Percentiles rank a stretch among this genome's conserved stretches.
phyloP scores from a whole-genome alignment of 2,113 vertebrate genomes.

The Caloenas nicobarica region DNA sequence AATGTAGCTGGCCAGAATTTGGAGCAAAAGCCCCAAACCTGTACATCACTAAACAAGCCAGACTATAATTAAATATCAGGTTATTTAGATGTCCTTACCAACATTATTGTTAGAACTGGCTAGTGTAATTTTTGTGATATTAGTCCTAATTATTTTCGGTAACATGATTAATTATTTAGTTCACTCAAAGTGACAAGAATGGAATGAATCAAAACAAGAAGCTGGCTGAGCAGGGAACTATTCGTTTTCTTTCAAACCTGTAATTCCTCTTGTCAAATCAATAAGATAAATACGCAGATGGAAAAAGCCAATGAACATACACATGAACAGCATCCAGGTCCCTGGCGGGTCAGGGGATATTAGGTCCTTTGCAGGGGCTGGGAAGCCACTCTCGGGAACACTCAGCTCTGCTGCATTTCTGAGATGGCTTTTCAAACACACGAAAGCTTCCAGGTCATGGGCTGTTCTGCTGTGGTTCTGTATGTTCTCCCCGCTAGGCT shows the following conservation, averaged over 20 bases:
- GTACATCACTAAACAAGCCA: background rate
- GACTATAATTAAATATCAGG: background rate
- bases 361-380: background rate
- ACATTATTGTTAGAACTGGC: slow-evolving; percentile 8
- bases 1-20: slow-evolving; percentile 40
- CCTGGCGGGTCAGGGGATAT: background rate
- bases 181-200: slow-evolving; percentile 40
- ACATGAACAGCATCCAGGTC: background rate
- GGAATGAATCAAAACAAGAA: slow-evolving; percentile 50
- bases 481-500: background rate
- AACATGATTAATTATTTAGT: slow-evolving; percentile 47
- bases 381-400: background rate
- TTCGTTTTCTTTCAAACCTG: slow-evolving; percentile 6
- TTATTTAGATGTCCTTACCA: slow-evolving; percentile 40
- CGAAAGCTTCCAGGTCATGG: fast-evolving
- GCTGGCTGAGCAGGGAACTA: background rate
- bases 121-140: background rate
- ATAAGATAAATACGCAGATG: background rate
- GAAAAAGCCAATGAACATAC: background rate
- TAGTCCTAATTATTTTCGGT: slow-evolving; percentile 44
- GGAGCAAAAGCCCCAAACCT: background rate
- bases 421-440: background rate
- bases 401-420: background rate
- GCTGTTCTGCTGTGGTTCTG: background rate
- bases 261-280: background rate